Evolutionary conservation across 2,113 vertebrate species (phyloP), one percentile per base, ranked within the genome.

Genomic region (Garra rufa): DNA sequence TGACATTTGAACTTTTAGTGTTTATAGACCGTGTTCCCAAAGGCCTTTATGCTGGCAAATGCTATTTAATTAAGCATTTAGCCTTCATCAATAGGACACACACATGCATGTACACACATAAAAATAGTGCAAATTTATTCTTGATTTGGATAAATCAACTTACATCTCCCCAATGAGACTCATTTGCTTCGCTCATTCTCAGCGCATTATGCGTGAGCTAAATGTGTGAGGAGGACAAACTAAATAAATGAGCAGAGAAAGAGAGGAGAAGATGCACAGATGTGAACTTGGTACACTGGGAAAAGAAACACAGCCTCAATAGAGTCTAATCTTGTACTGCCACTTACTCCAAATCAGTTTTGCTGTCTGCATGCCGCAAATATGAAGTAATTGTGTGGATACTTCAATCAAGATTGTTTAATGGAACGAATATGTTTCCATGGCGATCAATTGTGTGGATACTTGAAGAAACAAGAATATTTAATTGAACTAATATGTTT

Each of bases 61-160:
- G 91, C 88, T 91, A 82, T 93, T 92, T 93, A 92, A 94, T 93
- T 92, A 92, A 87, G 84, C 88, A 85, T 90, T 85, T 48, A 74
- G 76, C 52, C 43, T 38, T 75, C 48, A 69, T 63, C 69, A 61
- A 15, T 26, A 26, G 14, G 6, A 48, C 17, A 44, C 50, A 59
- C 15, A 61, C 38, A 69, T 43, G 46, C 57, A 83, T 61, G 41
- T 14, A 76, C 17, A 85, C 41, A 85, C 26, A 50, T 48, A 28
- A 46, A 41, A 73, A 84, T 24, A 83, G 63, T 65, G 70, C n/a
- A 63, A 80, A 85, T 83, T 76, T 70, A 85, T 85, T 88, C 81
- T 85, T 76, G 69, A 88, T 85, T 88, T 83, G 81, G 76, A 83
- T 50, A 88, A 88, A 83, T 88, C 76, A 76, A 83, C 76, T 81